Percentiles rank a stretch among this genome's conserved stretches.
These are phyloP conservation scores for Tinea semifulvella DNA, from an alignment of 2,888 invertebrate species.

Conservation along the genomic window DNA sequence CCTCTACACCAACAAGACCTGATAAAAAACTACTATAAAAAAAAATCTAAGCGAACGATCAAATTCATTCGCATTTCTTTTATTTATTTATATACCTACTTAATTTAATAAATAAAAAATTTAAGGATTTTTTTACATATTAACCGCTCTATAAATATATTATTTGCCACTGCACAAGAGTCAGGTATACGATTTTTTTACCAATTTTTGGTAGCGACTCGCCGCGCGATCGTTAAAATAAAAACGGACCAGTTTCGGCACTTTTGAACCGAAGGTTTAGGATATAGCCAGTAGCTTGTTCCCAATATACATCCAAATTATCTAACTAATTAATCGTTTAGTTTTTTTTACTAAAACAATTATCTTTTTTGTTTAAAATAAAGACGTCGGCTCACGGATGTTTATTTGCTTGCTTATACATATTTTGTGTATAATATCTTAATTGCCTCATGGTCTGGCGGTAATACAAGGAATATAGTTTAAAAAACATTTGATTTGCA, in stretches of 20 bases:
- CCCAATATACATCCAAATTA: conserved; percentile 39
- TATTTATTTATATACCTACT: no score
- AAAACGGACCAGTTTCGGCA: conserved; percentile 54
- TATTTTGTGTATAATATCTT: conserved; percentile 2
- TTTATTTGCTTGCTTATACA: conserved; percentile 8
- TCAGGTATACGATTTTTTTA: conserved; percentile 54
- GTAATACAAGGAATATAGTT: no score
- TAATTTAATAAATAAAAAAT: conserved; percentile 1
- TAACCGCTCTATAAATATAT: conserved; percentile 30
- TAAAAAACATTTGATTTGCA: no score
- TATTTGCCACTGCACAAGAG: conserved; percentile 21
- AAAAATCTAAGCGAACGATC: no score
- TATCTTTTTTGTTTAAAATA: conserved; percentile 9
- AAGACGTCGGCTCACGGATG: neutral
- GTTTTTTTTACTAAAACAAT: conserved; percentile 22
- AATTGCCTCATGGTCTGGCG: neutral
- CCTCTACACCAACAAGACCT: no score
- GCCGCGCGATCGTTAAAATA: conserved; percentile 47
- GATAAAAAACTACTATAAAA: no score
- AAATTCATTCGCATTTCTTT: no score
- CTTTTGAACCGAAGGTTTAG: conserved; percentile 40
- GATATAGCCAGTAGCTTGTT: conserved; percentile 43
- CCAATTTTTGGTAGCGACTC: conserved; percentile 45
- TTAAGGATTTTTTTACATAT: neutral
- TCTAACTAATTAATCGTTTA: conserved; percentile 55